phyloP scores from a whole-genome alignment of 2,888 invertebrate species.

The Callinectes sapidus region DNA sequence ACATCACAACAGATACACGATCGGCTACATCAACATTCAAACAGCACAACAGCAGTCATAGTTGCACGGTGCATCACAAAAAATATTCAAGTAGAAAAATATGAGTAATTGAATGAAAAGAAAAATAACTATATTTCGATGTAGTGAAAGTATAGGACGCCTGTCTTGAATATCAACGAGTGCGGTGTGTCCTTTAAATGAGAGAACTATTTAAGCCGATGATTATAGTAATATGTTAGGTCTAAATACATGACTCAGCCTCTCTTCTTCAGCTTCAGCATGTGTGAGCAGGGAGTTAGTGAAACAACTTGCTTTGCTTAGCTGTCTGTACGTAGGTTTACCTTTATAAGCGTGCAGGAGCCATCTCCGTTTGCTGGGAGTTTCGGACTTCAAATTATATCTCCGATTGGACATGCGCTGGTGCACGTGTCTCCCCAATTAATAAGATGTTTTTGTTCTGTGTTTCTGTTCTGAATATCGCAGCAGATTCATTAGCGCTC shows the following conservation, averaged over 20 bases:
- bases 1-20: too few relatives aligned
- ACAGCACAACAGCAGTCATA: too few relatives aligned
- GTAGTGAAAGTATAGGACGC: too few relatives aligned
- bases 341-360: background rate
- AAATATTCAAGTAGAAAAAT: too few relatives aligned
- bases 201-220: background rate
- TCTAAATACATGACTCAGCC: background rate
- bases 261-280: background rate
- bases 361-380: background rate
- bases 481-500: constrained; percentile 27
- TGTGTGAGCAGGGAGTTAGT: background rate
- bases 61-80: too few relatives aligned
- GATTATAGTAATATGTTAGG: background rate
- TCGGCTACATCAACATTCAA: too few relatives aligned
- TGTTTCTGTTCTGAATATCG: constrained; percentile 6
- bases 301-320: background rate
- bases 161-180: background rate
- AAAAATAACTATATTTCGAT: too few relatives aligned
- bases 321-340: background rate
- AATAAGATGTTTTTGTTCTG: constrained; percentile 23
- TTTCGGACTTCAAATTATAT: background rate
- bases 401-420: background rate
- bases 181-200: background rate
- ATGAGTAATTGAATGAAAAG: too few relatives aligned
- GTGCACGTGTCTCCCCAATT: background rate